Evolutionary conservation across 1,140 invertebrate genomes (phyloP), one percentile per base, ranked within the genome.

Genomic region (Hirudo medicinalis): DNA sequence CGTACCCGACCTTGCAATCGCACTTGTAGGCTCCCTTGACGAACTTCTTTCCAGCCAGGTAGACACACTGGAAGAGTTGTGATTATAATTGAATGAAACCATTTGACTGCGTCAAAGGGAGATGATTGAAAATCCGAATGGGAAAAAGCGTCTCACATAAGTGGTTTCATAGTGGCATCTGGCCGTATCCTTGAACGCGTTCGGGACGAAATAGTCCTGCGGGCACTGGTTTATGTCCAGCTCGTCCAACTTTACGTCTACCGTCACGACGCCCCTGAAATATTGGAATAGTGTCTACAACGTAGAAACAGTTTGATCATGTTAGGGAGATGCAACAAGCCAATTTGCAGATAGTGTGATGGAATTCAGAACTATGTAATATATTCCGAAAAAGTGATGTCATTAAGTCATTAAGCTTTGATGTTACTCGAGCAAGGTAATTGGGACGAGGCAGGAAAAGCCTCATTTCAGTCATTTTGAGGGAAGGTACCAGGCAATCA

Each of bases 1-100:
- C 95, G 78, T 88, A 98, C 32, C 94, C 94, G 84, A 97, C 94
- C 70, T 91, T 87, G 79, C 94, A 98, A 80, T 97, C 93, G 82
- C 95, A 98, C 83, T 98, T 97, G 83, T 98, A 98, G n/a, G 92
- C 92, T 69, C 94, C 94, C 19, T 88, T 87, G 75, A 92, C 88
- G 71, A 77, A 79, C 27, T 74, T 74, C 79, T 92, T 86, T 20
- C 93, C 92, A 75, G 90, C 86, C 73, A 97, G 90, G 49, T 70
- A 70, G 43, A 53, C 69, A 54, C 69, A 70, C 69, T 70, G 49
- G 22, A 15, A 20, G 57, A 22, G 57, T 8, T 19, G 20, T 25
- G 22, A 63, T 32, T 8, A n/a, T 57, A 9, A 57, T 57, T n/a
- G n/a, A 9, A 57, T 25, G 54, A 57, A n/a, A n/a, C n/a, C n/a